Conservation (phyloP, 2,888 invertebrate species). For the Oxycera nigricornis region DNA sequence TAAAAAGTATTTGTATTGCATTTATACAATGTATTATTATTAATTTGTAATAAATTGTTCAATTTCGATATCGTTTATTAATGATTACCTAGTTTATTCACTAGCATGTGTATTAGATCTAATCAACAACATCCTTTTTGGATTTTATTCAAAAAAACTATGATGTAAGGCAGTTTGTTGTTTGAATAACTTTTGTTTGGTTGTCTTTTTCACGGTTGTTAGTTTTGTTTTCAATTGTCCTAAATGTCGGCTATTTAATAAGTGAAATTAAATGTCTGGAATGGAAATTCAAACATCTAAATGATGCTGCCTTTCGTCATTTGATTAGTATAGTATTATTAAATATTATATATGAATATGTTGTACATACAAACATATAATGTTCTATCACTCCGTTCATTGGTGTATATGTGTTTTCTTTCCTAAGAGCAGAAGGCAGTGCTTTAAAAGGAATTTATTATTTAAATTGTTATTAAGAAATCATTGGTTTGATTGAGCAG, state of each 20-base stretch:
- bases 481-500: background rate
- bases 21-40: background rate
- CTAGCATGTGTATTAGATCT: background rate
- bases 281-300: too few relatives aligned
- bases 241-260: background rate
- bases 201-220: background rate
- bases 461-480: conserved; percentile 24
- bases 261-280: too few relatives aligned
- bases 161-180: conserved; percentile 39
- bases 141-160: conserved; percentile 16
- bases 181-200: background rate
- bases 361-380: background rate
- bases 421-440: conserved; percentile 35
- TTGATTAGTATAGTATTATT: too few relatives aligned
- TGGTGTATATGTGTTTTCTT: conserved; percentile 11
- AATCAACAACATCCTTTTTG: conserved; percentile 10
- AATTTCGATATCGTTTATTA: background rate
- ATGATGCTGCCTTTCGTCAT: too few relatives aligned
- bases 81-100: conserved; percentile 2
- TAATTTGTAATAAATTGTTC: background rate
- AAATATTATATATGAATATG: background rate
- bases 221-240: background rate
- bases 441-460: conserved; percentile 28
- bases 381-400: conserved; percentile 27
- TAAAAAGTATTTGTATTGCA: background rate